A percentile compares a stretch with the other conserved stretches of the same genome.
phyloP scores from a whole-genome alignment of 2,113 vertebrate species.

The Heptranchias perlo region DNA sequence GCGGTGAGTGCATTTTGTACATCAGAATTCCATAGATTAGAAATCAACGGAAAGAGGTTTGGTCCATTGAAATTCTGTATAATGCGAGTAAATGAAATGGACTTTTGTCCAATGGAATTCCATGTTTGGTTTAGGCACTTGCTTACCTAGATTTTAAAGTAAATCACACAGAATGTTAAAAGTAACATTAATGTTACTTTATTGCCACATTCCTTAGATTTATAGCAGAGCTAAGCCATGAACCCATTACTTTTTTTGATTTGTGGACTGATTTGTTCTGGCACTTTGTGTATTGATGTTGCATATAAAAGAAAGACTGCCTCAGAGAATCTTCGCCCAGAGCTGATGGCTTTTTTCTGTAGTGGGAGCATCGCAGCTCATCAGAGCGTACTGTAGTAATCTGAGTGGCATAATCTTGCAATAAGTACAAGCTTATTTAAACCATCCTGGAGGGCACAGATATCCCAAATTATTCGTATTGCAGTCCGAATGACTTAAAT shows the following conservation, averaged over 20 bases:
- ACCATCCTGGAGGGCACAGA: background rate
- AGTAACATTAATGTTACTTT: background rate
- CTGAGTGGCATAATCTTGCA: slow-evolving; percentile 11
- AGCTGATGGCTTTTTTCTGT: background rate
- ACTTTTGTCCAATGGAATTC: background rate
- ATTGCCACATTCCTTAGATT: background rate
- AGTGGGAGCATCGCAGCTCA: background rate
- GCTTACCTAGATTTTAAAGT: background rate
- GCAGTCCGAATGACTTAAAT: background rate
- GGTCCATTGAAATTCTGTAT: background rate
- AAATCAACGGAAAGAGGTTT: background rate
- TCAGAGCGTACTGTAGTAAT: background rate
- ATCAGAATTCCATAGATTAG: background rate
- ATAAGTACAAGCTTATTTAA: background rate
- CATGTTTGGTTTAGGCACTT: background rate
- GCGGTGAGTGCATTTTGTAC: background rate
- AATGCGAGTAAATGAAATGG: background rate
- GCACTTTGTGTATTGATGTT: background rate
- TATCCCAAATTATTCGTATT: background rate
- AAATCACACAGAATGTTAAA: background rate
- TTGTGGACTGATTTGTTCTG: background rate
- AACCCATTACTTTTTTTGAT: background rate
- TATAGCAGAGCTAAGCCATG: background rate
- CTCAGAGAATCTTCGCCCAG: background rate
- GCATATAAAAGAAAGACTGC: background rate